A percentile compares a stretch with the other conserved stretches of the same genome.
Evolutionary conservation across 2,888 invertebrate genomes (phyloP).

Genomic region (Germaria angustata): DNA sequence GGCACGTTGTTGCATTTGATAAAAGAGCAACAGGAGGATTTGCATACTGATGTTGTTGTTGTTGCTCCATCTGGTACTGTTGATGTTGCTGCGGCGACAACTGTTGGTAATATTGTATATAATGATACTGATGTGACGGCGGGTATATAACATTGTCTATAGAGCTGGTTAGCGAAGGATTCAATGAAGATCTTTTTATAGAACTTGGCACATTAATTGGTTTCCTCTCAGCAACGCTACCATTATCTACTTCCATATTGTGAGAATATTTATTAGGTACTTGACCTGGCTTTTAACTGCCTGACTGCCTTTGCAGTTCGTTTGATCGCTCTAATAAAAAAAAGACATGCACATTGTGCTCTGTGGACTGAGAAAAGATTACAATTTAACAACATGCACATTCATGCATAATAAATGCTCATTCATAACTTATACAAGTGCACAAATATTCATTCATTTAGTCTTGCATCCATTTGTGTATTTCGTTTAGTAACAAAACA

Average conservation of each 20-base stretch:
- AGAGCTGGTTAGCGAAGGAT: constrained; percentile 81
- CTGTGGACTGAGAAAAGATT: background rate
- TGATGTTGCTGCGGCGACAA: constrained; percentile 66
- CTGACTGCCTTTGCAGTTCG: background rate
- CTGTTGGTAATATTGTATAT: constrained; percentile 76
- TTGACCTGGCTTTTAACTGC: background rate
- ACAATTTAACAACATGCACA: constrained; percentile 54
- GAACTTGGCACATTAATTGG: constrained; percentile 59
- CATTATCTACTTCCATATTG: constrained; percentile 55
- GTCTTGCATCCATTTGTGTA: background rate
- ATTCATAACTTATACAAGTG: constrained; percentile 36
- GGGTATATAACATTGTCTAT: constrained; percentile 77
- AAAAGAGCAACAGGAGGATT: constrained; percentile 53
- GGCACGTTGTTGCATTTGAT: constrained; percentile 37
- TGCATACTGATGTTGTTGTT: constrained; percentile 70
- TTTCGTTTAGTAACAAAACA: constrained; percentile 19
- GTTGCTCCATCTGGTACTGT: constrained; percentile 49
- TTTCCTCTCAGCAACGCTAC: constrained; percentile 45
- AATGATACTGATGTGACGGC: constrained; percentile 78
- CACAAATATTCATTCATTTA: constrained; percentile 13
- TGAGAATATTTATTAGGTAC: background rate
- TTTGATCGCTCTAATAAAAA: background rate
- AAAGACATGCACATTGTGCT: background rate
- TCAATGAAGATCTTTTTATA: constrained; percentile 59
- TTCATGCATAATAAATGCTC: constrained; percentile 39